These are phyloP conservation scores for Pyrgilauda ruficollis DNA, from an alignment of 2,113 vertebrate species.

Conservation along the genomic window DNA sequence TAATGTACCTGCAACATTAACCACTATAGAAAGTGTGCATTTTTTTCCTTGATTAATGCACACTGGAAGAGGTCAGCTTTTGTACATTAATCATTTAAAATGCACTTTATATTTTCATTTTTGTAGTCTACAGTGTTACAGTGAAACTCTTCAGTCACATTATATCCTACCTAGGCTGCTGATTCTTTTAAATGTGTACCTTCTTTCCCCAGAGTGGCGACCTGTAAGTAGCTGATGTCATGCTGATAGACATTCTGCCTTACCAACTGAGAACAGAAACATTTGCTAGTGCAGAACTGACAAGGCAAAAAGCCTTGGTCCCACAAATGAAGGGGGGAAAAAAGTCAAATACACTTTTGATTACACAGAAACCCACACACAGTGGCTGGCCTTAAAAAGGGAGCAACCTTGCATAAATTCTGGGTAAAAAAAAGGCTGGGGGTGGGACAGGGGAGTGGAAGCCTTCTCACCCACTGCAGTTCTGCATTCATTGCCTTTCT, in stretches of 20 bases:
- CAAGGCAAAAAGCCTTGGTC: background rate
- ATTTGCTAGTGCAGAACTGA: background rate
- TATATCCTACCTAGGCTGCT: constrained; percentile 50
- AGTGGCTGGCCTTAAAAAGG: background rate
- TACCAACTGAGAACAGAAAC: constrained; percentile 17
- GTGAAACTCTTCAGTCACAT: constrained; percentile 63
- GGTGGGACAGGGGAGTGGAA: background rate
- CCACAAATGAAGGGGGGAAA: background rate
- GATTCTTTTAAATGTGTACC: constrained; percentile 41
- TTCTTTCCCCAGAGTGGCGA: constrained; percentile 63
- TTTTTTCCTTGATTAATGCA: constrained; percentile 75
- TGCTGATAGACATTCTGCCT: constrained; percentile 29
- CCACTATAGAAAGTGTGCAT: constrained; percentile 67
- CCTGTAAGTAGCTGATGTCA: background rate
- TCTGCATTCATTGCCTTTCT: background rate
- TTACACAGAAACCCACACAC: background rate
- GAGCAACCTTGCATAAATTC: background rate
- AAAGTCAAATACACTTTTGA: background rate
- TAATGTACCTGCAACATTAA: constrained; percentile 68
- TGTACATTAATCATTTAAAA: constrained; percentile 79
- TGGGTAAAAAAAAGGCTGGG: background rate
- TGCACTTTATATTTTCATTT: constrained; percentile 75
- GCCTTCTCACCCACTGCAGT: accelerated
- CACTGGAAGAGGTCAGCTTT: constrained; percentile 64
- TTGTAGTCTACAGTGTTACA: constrained; percentile 51